Evolutionary conservation across 1,140 invertebrate genomes (phyloP).

Genomic region (Polypedilum pembai): DNA sequence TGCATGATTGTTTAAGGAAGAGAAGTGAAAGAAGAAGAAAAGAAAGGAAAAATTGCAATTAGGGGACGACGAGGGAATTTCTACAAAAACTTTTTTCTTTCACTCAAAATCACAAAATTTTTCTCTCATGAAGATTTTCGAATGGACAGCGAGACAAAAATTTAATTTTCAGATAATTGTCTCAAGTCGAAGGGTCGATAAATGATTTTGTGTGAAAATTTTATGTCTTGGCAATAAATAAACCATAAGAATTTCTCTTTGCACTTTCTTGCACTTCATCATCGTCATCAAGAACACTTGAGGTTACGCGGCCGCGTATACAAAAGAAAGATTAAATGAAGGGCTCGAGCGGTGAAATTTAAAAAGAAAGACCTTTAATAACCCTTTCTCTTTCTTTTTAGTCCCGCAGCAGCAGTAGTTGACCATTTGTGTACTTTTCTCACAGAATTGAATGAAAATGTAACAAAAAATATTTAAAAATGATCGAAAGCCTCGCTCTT

Average conservation of each 20-base stretch:
- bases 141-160: background rate
- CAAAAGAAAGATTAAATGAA: background rate
- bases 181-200: background rate
- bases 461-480: background rate
- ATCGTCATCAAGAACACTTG: background rate
- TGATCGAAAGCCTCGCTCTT: background rate
- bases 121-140: too few species aligned
- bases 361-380: background rate
- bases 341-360: conserved; percentile 15
- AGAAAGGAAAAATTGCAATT: background rate
- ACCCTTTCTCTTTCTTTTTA: background rate
- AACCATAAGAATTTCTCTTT: background rate
- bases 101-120: too few species aligned
- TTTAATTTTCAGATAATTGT: background rate
- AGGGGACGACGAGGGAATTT: background rate
- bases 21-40: background rate
- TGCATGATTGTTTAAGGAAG: conserved; percentile 1
- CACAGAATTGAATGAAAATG: background rate
- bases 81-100: too few species aligned
- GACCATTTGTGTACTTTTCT: background rate
- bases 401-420: too few species aligned
- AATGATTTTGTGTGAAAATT: background rate
- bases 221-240: background rate
- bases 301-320: background rate
- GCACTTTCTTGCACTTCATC: too few species aligned